Evolutionary conservation across 2,113 vertebrate genomes (phyloP), one percentile per base, ranked within the genome.

Genomic region (Patagioenas fasciata): DNA sequence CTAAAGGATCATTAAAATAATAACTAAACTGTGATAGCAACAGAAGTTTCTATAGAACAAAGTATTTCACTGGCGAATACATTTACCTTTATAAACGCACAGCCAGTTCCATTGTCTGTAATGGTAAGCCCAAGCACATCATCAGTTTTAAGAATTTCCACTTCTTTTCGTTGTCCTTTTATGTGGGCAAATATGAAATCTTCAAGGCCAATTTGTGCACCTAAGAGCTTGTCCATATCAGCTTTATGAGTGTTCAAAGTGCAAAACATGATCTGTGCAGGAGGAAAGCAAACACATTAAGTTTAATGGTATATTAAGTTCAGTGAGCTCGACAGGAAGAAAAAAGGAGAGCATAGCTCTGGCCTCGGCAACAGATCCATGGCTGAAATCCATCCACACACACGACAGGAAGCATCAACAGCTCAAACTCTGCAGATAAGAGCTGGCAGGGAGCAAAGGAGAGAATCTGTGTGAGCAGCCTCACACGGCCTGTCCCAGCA

Each of bases 181-280:
- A 99, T 70, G 23, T 99, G 99, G 84, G 99, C 99, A 94, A 99
- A 99, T 97, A 99, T 99, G 75, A 99, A 99, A 95, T 99, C 99
- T 94, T 99, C 99, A 15, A 99, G 98, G 53, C 99, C 99, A 42
- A 99, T 98, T 86, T 99, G 99, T 8, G 98, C 98, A 72, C 99
- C 99, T 65, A 99, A 97, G 67, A 99, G 98, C 94, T 98, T 99
- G 40, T 98, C 99, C 99, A 99, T 99, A 97, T 99, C 99, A 51
- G 98, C 97, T 98, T 98, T 99, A 95, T 99, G 99, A 51, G 99
- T 99, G 96, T 99, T 99, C 96, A 99, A 98, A 70, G 99, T 99
- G 91, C 99, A 99, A 96, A 99, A 99, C 93, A 99, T 97, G 94
- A 99, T 99, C 99, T 99, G 96, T 29, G 92, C 61, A 54, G 64